Conservation (phyloP, 2,888 invertebrate species). For the Nomada fabriciana region DNA sequence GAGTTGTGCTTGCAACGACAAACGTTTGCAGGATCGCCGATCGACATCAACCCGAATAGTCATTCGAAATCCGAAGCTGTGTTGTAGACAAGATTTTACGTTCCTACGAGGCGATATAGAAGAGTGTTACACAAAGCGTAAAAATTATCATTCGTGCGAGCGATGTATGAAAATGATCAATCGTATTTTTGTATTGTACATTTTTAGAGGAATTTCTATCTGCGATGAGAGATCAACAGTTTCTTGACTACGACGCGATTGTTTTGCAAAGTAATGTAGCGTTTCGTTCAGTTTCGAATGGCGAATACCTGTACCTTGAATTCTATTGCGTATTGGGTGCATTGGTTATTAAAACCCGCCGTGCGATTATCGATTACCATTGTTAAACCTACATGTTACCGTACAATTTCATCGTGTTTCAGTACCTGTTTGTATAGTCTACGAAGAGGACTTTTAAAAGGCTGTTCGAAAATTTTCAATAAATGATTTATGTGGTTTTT, state of each 20-base stretch:
- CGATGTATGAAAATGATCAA: constrained; percentile 12
- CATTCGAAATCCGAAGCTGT: background rate
- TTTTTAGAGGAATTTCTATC: constrained; percentile 17
- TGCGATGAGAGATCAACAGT: background rate
- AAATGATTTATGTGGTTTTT: constrained; percentile 65
- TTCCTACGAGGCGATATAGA: too few relatives aligned
- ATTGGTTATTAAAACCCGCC: background rate
- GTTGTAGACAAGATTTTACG: too few relatives aligned
- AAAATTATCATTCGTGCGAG: constrained; percentile 2
- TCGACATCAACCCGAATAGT: constrained; percentile 23
- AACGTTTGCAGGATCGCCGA: constrained; percentile 40
- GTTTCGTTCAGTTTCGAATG: background rate
- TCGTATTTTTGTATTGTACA: constrained; percentile 43
- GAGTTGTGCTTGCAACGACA: constrained; percentile 4
- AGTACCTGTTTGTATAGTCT: constrained; percentile 67
- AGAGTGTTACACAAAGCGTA: too few relatives aligned
- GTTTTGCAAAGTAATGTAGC: background rate
- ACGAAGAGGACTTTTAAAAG: constrained; percentile 41
- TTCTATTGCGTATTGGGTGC: background rate
- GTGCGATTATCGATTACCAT: background rate
- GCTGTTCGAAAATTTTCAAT: constrained; percentile 67
- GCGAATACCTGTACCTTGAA: background rate
- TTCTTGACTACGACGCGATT: background rate
- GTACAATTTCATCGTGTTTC: constrained; percentile 45
- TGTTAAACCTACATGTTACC: constrained; percentile 29